Percentiles rank a stretch among this genome's conserved stretches.
phyloP scores from a whole-genome alignment of 1,140 invertebrate species.

The Drepana arcuata region DNA sequence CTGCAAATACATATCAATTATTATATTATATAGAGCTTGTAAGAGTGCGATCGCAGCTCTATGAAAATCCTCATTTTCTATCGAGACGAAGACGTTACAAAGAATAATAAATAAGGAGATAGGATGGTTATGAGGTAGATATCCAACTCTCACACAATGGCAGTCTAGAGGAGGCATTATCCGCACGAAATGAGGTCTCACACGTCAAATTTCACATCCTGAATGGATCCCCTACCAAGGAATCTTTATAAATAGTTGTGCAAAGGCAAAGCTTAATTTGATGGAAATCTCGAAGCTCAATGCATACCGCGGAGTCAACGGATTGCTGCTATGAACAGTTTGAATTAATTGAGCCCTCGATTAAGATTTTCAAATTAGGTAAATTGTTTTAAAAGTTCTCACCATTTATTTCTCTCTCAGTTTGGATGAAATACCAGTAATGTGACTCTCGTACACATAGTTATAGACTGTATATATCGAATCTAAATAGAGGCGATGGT shows the following conservation, averaged over 20 bases:
- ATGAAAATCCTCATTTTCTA: constrained; percentile 18
- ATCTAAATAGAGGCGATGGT: too few relatives aligned
- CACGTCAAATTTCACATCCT: constrained; percentile 68
- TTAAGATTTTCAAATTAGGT: too few relatives aligned
- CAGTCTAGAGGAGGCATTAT: constrained; percentile 21
- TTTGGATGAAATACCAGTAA: too few relatives aligned
- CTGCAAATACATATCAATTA: too few relatives aligned
- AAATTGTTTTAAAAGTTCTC: too few relatives aligned
- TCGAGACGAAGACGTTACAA: constrained; percentile 39
- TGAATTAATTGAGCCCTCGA: constrained; percentile 59
- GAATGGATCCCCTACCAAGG: constrained; percentile 41
- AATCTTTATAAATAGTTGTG: constrained; percentile 70
- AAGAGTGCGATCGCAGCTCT: constrained; percentile 31
- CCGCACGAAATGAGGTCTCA: too few relatives aligned
- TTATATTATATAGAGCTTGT: too few relatives aligned
- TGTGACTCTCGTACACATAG: too few relatives aligned
- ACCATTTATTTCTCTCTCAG: too few relatives aligned
- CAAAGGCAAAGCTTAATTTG: constrained; percentile 58
- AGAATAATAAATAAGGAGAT: constrained; percentile 49
- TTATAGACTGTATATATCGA: too few relatives aligned
- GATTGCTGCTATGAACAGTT: constrained; percentile 32
- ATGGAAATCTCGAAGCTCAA: constrained; percentile 51
- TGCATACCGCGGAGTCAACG: constrained; percentile 51
- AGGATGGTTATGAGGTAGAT: constrained; percentile 49
- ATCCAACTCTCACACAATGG: constrained; percentile 41